Conservation (phyloP, 2,888 invertebrate genomes). For the Morpho helenor region DNA sequence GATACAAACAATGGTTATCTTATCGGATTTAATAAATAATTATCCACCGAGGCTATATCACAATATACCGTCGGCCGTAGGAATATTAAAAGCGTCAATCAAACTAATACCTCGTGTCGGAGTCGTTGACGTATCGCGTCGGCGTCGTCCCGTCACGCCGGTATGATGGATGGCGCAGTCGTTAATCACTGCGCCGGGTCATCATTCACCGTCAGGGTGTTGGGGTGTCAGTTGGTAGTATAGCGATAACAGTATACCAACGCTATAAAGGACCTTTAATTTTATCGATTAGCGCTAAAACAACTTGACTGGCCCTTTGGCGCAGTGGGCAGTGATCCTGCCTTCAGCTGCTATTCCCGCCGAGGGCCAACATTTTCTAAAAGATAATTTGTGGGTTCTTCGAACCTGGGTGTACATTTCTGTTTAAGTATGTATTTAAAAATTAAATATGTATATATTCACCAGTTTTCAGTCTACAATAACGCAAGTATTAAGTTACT, state of each 20-base stretch:
- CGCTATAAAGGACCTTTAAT: not conserved
- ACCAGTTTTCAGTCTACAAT: no score
- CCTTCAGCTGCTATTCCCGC: no score
- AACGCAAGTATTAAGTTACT: no score
- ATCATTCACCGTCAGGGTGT: conserved; percentile 49
- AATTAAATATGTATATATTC: no score
- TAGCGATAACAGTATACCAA: conserved; percentile 8
- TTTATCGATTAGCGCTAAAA: not conserved
- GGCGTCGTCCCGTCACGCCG: conserved; percentile 36
- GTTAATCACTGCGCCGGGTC: conserved; percentile 58
- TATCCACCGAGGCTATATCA: not conserved
- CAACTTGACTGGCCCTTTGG: no score
- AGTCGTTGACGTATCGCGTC: conserved; percentile 38
- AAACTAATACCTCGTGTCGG: conserved; percentile 39
- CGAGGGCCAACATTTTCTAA: no score
- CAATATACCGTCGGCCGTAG: not conserved
- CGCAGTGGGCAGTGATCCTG: no score
- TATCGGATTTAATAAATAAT: not conserved
- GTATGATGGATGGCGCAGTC: conserved; percentile 44
- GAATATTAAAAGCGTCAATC: conserved; percentile 43
- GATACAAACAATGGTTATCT: no score
- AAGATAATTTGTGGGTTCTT: no score
- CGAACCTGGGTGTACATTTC: no score
- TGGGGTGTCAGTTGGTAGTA: conserved; percentile 29
- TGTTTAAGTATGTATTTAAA: no score